These are phyloP conservation scores for Paratrypauchen microcephalus DNA, from an alignment of 2,797 vertebrate species.

Conservation along the genomic window DNA sequence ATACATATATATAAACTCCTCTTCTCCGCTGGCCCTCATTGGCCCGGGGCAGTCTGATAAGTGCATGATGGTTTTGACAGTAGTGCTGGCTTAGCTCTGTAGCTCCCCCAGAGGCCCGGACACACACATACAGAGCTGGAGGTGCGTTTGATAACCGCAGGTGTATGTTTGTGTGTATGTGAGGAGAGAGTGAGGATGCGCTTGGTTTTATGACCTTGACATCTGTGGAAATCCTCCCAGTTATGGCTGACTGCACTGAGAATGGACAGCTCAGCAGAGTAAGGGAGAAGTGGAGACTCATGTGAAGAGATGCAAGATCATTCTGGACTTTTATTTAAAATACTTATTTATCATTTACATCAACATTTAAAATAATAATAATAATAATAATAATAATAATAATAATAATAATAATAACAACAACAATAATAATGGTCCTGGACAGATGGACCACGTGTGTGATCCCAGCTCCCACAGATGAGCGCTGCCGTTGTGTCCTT, in stretches of 20 bases:
- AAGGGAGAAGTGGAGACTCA: constrained; percentile 25
- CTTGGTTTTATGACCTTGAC: constrained; percentile 54
- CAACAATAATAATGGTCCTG: too few relatives aligned
- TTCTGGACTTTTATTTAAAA: not conserved
- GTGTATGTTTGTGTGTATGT: constrained; percentile 24
- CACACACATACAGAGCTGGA: constrained; percentile 38
- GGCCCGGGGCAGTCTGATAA: constrained; percentile 60
- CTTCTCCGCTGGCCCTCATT: constrained; percentile 29
- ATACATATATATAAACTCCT: constrained; percentile 21
- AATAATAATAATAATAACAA: too few relatives aligned
- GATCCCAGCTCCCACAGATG: too few relatives aligned
- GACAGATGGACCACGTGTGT: too few relatives aligned
- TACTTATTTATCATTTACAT: not conserved
- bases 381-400: too few relatives aligned
- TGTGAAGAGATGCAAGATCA: not conserved
- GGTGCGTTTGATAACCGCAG: constrained; percentile 49
- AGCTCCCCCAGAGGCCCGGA: constrained; percentile 47
- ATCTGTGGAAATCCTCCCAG: constrained; percentile 53
- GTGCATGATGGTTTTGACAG: constrained; percentile 72
- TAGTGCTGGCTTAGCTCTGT: constrained; percentile 68
- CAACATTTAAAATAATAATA: not conserved
- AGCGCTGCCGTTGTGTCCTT: too few relatives aligned
- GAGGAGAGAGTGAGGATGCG: not conserved
- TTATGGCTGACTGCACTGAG: constrained; percentile 53
- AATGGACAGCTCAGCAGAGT: constrained; percentile 55